Base-by-base conservation (phyloP, 2,888 invertebrate species). In the Ariolimax columbianus region DNA sequence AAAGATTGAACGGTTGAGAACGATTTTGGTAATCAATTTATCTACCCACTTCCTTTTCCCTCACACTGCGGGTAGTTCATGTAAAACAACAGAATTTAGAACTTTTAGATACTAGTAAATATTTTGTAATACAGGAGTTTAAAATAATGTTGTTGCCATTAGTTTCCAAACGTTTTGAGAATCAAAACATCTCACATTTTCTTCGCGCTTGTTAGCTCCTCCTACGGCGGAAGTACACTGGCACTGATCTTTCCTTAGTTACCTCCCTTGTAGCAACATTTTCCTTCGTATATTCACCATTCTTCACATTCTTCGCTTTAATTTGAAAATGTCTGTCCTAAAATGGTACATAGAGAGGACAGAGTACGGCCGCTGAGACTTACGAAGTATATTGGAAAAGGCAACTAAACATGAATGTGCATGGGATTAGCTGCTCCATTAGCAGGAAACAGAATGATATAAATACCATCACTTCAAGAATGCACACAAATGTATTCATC, bases 191-290 rank as follows among this genome's bases (percentile, higher is more conserved):
- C 73, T 77, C 59, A 77, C 77, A 40, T 55, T 77, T 77, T 55
- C 7, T 78, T 78, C 78, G 40, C 78, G 78, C 78, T 78, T 78
- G 78, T 9, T 30, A 59, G 63, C 59, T 59, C 38, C 59, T 78
- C 63, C 40, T 78, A n/a, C 59, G 40, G n/a, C 78, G 78, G 78
- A 78, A 78, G 78, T 78, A n/a, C 51, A 77, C 4, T 4, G 19
- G 14, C 51, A 77, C 4, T 4, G 19, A 38, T 38, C n/a, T 30
- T 17, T 55, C 43, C 40, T 38, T 78, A 59, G 59, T 78, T 78
- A 78, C 63, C 66, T 66, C 78, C 78, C 78, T 30, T 78, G 26
- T 19, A 38, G 36, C 9, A 26, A 40, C 38, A 72, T 72, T 14
- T 72, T 72, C 17, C 17, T 26, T n/a, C n/a, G n/a, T n/a, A n/a